A percentile compares a stretch with the other conserved stretches of the same genome.
phyloP scores from a whole-genome alignment of 2,888 invertebrate genomes.

The Tetheella fluctuosa region DNA sequence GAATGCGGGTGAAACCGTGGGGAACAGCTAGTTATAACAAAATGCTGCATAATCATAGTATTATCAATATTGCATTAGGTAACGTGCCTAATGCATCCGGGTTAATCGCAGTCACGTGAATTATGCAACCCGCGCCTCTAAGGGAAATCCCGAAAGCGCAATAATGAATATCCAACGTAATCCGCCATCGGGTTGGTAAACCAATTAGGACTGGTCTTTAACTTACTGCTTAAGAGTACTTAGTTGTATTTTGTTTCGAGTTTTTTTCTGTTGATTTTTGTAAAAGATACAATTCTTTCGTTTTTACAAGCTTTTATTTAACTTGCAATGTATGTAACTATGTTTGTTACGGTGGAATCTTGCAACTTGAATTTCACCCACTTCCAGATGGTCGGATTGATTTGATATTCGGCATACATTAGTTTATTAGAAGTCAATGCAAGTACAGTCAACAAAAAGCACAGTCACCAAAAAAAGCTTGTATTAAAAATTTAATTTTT shows the following conservation, averaged over 20 bases:
- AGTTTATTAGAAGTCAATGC: too few relatives aligned
- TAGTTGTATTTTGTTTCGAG: conserved; percentile 14
- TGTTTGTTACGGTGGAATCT: too few relatives aligned
- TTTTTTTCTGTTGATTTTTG: neutral
- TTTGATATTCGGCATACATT: too few relatives aligned
- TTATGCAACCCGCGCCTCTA: conserved; percentile 57
- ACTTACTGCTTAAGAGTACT: conserved; percentile 30
- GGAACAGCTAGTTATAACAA: neutral
- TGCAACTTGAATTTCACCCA: too few relatives aligned
- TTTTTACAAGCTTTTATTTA: too few relatives aligned
- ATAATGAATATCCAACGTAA: conserved; percentile 69
- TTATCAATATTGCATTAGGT: conserved; percentile 13
- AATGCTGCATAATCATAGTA: neutral
- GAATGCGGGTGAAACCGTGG: too few relatives aligned
- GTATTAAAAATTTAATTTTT: too few relatives aligned
- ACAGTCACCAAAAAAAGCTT: too few relatives aligned
- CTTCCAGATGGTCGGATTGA: too few relatives aligned
- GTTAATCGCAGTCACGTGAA: conserved; percentile 61
- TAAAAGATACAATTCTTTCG: neutral
- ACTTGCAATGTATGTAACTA: too few relatives aligned
- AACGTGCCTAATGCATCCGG: conserved; percentile 44
- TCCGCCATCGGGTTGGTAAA: conserved; percentile 61
- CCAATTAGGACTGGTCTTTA: conserved; percentile 64
- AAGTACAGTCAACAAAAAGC: too few relatives aligned
- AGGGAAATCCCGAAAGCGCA: conserved; percentile 67